Evolutionary conservation across 1,140 invertebrate species (phyloP).

Genomic region (Trialeurodes vaporariorum): DNA sequence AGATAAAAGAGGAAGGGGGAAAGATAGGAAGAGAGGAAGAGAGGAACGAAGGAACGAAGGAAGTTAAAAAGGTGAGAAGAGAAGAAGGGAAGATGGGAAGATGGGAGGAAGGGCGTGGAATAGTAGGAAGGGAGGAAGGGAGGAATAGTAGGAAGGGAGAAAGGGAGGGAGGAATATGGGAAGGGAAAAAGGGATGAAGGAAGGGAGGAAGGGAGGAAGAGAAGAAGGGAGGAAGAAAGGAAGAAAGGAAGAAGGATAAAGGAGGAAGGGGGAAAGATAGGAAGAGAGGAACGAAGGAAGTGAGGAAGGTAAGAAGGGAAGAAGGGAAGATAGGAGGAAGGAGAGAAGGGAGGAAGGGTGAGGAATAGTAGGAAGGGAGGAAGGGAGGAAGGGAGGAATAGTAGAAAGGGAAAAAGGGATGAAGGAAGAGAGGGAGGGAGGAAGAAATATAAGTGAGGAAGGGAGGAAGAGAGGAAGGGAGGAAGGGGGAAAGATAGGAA

Average conservation of each 20-base stretch:
- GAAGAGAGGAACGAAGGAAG: not conserved
- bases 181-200: not conserved
- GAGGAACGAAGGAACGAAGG: no score
- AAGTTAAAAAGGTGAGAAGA: no score
- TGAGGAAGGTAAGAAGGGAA: not conserved
- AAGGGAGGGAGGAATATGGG: not conserved
- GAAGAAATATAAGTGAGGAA: not conserved
- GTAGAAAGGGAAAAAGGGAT: not conserved
- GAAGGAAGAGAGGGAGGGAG: not conserved
- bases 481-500: not conserved
- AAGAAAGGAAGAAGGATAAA: not conserved
- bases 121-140: not conserved
- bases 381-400: not conserved
- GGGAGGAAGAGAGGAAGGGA: not conserved
- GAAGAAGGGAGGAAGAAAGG: not conserved
- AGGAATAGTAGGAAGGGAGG: not conserved
- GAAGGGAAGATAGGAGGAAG: not conserved
- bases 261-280: not conserved
- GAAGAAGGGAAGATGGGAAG: not conserved
- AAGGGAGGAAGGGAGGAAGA: not conserved
- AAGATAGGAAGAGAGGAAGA: no score
- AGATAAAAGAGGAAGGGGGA: no score
- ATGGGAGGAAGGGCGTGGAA: not conserved
- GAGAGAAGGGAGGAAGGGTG: not conserved
- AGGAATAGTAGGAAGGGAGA: not conserved